These are phyloP conservation scores for Oncorhynchus tshawytscha DNA, from an alignment of 2,113 vertebrate genomes.

Conservation along the genomic window DNA sequence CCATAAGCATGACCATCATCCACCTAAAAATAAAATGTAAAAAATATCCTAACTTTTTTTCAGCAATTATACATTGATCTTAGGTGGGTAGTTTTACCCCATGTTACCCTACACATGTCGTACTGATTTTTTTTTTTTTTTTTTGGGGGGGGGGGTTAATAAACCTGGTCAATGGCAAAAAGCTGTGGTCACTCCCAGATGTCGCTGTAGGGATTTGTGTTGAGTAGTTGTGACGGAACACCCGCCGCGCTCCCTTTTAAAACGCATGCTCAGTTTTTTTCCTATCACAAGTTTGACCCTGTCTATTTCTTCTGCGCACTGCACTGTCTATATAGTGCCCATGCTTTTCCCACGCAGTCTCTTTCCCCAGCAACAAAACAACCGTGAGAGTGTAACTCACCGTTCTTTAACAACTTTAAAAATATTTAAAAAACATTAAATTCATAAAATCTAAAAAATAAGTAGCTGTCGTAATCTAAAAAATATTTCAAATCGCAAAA, in stretches of 20 bases:
- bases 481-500: constrained; percentile 55
- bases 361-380: constrained; percentile 74
- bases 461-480: constrained; percentile 53
- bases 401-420: constrained; percentile 71
- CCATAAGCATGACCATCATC: no score
- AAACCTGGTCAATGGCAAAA: neutral
- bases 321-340: constrained; percentile 75
- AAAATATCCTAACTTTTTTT: no score
- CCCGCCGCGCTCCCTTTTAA: constrained; percentile 62
- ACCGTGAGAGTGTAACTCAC: constrained; percentile 82
- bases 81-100: no score
- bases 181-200: constrained; percentile 52
- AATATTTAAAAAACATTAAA: constrained; percentile 63
- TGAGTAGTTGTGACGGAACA: constrained; percentile 38
- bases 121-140: neutral
- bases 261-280: constrained; percentile 46
- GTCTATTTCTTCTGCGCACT: constrained; percentile 64
- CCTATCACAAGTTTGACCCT: constrained; percentile 64
- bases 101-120: no score
- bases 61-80: no score
- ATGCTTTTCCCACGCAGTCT: constrained; percentile 69
- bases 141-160: neutral
- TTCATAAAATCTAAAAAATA: constrained; percentile 68
- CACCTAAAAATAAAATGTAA: no score
- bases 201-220: constrained; percentile 69